Evolutionary conservation across 2,888 invertebrate species (phyloP), one percentile per base, ranked within the genome.

Genomic region (Colostygia pectinataria): DNA sequence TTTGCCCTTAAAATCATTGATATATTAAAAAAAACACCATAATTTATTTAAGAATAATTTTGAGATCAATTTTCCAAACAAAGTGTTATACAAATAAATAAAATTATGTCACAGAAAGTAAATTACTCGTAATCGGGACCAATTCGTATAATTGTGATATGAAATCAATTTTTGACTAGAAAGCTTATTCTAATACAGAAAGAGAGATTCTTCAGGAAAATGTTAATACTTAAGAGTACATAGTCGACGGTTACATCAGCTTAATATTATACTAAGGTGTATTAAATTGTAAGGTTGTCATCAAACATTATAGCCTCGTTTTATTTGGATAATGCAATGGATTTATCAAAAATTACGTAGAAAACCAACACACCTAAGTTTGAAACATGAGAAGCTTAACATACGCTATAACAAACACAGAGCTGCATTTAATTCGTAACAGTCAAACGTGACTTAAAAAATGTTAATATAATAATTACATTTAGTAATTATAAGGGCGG

Each of bases 121-220:
- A 23, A 31, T 28, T 43, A 31, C 27, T 42, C 40, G 40, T 37
- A 33, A 49, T 44, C 37, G 36, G 44, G 47, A 51, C 54, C 53
- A 51, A 56, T 55, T 63, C 31, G 67, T 68, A 68, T 31, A 70
- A 69, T 71, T 70, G 74, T 68, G 69, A 68, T 68, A 77, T 71
- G 76, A 80, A 79, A 80, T 77, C 73, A 75, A 80, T 86, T 87
- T 85, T 89, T 90, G 90, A 90, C 90, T 90, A 90, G 90, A 90
- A 81, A 78, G 74, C 80, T 87, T 86, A 82, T 77, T 80, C 80
- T 85, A 88, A 88, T 85, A 87, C 85, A 88, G 83, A 86, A n/a
- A n/a, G 80, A 84, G 87, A 87, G 89, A 88, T 88, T 87, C 88
- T 78, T 85, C 81, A 77, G 76, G 74, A 76, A 80, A 75, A 76